Percentiles rank a stretch among this genome's conserved stretches.
These are phyloP conservation scores for Engraulis encrasicolus DNA, from an alignment of 2,113 vertebrate species.

Conservation along the genomic window DNA sequence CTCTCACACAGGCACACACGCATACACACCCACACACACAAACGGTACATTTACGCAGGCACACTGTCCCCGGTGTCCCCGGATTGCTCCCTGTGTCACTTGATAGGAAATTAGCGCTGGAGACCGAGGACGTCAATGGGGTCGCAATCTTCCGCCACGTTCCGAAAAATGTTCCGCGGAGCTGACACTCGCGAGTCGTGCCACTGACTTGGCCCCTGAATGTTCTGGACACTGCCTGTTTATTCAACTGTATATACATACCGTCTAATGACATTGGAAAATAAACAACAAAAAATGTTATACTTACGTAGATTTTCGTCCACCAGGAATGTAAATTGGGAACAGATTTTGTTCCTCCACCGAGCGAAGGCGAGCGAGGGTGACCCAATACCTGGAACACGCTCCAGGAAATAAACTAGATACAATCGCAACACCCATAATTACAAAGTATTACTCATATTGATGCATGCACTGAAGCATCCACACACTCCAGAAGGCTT, in stretches of 20 bases:
- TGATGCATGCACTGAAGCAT: constrained; percentile 70
- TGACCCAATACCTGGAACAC: constrained; percentile 71
- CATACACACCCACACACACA: not conserved
- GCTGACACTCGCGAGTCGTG: constrained; percentile 27
- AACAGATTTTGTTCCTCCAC: constrained; percentile 66
- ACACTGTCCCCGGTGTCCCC: not conserved
- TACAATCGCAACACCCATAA: constrained; percentile 72
- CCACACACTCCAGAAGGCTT: constrained; percentile 61
- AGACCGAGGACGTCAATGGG: constrained; percentile 1
- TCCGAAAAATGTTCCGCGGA: constrained; percentile 13
- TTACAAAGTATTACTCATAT: constrained; percentile 76
- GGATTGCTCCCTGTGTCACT: not conserved
- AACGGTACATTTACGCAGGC: too few relatives aligned
- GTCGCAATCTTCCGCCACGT: constrained; percentile 5
- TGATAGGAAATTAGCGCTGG: constrained; percentile 34
- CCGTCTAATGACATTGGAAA: constrained; percentile 57
- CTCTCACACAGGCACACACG: not conserved
- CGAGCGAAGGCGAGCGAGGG: constrained; percentile 57
- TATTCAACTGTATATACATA: constrained; percentile 51
- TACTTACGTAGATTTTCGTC: constrained; percentile 61
- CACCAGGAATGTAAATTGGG: constrained; percentile 63
- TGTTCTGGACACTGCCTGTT: constrained; percentile 32
- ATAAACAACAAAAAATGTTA: constrained; percentile 41
- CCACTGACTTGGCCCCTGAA: constrained; percentile 42
- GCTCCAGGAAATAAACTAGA: constrained; percentile 70